phyloP scores from a whole-genome alignment of 2,113 vertebrate species.

The Euleptes europaea region DNA sequence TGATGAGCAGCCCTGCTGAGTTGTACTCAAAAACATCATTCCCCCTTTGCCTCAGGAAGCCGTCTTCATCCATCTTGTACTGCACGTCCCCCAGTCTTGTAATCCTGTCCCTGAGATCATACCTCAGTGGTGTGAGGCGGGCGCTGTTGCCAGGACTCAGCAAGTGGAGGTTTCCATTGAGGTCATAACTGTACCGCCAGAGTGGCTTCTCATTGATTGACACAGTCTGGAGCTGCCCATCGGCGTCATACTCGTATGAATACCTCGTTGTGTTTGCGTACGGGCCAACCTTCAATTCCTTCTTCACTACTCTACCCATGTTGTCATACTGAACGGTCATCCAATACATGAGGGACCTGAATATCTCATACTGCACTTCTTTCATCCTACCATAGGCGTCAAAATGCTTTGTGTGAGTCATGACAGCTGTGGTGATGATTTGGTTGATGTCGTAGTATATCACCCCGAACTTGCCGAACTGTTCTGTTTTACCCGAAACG shows the following conservation, averaged over 20 bases:
- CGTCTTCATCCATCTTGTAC: slow-evolving; percentile 95
- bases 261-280: slow-evolving; percentile 97
- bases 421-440: slow-evolving; percentile 96
- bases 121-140: slow-evolving; percentile 92
- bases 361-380: slow-evolving; percentile 98
- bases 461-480: slow-evolving; percentile 98
- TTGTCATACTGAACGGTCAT: slow-evolving; percentile 98
- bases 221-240: slow-evolving; percentile 93
- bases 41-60: slow-evolving; percentile 94
- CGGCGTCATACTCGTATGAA: slow-evolving; percentile 93
- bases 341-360: slow-evolving; percentile 98
- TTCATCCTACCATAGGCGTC: slow-evolving; percentile 96
- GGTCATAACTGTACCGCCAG: slow-evolving; percentile 97
- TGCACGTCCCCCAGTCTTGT: slow-evolving; percentile 92
- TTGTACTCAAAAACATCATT: slow-evolving; percentile 94
- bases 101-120: slow-evolving; percentile 92
- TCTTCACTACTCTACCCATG: slow-evolving; percentile 96
- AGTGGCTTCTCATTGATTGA: slow-evolving; percentile 96
- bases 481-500: slow-evolving; percentile 95
- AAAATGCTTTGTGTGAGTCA: slow-evolving; percentile 99
- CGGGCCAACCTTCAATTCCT: slow-evolving; percentile 96
- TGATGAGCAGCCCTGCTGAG: slow-evolving; percentile 89
- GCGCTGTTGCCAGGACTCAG: slow-evolving; percentile 94
- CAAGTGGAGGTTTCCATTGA: slow-evolving; percentile 95
- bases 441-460: slow-evolving; percentile 99